phyloP scores from a whole-genome alignment of 2,113 vertebrate species.

The Macquaria australasica region DNA sequence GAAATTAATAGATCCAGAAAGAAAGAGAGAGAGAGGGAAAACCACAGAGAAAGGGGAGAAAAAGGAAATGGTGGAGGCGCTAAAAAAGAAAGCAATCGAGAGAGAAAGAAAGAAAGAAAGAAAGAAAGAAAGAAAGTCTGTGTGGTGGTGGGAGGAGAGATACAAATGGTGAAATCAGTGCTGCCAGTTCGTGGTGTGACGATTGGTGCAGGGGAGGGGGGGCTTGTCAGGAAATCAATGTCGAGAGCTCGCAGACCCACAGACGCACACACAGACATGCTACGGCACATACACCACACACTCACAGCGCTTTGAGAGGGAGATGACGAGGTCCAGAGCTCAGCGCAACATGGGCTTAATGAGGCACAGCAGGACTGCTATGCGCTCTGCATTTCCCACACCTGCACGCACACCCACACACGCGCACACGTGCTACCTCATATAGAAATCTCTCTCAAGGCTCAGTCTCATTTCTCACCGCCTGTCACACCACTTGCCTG shows the following conservation, averaged over 20 bases:
- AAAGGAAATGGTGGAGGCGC: conserved; percentile 23
- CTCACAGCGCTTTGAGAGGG: conserved; percentile 61
- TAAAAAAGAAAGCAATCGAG: not conserved
- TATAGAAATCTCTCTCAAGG: conserved; percentile 60
- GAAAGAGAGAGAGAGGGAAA: conserved; percentile 18
- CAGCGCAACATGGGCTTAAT: conserved; percentile 82
- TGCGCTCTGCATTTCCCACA: conserved; percentile 64
- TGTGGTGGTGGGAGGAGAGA: conserved; percentile 53
- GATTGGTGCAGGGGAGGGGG: conserved; percentile 43
- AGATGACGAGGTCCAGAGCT: conserved; percentile 79
- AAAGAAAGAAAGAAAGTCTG: conserved; percentile 3
- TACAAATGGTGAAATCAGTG: conserved; percentile 72
- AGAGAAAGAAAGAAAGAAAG: conserved; percentile 3
- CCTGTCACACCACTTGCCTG: conserved; percentile 47
- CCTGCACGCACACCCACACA: conserved; percentile 42
- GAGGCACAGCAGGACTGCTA: conserved; percentile 81
- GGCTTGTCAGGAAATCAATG: conserved; percentile 83
- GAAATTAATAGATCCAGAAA: conserved; percentile 39
- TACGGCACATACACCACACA: conserved; percentile 26
- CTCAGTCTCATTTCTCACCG: conserved; percentile 69
- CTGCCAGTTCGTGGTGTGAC: conserved; percentile 65
- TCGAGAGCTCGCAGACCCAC: conserved; percentile 60
- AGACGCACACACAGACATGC: conserved; percentile 10
- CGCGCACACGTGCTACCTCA: not conserved
- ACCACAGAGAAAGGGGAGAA: not conserved